These are phyloP conservation scores for Epinephelus moara DNA, from an alignment of 2,113 vertebrate species.

Conservation along the genomic window DNA sequence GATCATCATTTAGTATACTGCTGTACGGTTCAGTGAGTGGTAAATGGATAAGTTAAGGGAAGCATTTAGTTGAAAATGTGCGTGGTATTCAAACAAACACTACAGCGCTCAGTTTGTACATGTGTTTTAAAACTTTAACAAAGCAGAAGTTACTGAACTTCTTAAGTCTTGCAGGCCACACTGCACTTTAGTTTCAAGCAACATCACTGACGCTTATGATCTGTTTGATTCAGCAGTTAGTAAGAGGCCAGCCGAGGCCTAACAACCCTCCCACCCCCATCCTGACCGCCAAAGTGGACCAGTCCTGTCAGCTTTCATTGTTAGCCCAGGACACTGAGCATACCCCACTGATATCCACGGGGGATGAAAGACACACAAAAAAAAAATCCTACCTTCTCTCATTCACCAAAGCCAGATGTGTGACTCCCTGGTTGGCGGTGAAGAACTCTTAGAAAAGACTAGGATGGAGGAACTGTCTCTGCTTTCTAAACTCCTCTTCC, in stretches of 20 bases:
- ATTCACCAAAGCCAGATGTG: constrained; percentile 66
- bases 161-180: not conserved
- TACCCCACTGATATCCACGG: constrained; percentile 35
- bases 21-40: not conserved
- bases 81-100: not conserved
- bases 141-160: not conserved
- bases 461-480: not conserved
- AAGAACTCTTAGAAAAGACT: not conserved
- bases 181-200: not conserved
- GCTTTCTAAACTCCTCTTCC: constrained; percentile 4
- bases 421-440: not conserved
- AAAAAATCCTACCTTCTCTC: constrained; percentile 83
- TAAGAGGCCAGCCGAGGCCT: constrained; percentile 27
- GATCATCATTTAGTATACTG: not conserved
- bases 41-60: not conserved
- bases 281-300: constrained; percentile 60
- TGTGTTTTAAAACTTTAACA: not conserved
- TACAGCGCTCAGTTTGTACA: not conserved
- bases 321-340: constrained; percentile 61
- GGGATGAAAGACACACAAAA: constrained; percentile 25
- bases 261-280: constrained; percentile 33
- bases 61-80: not conserved
- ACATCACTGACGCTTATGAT: not conserved
- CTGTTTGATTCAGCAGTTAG: constrained; percentile 31
- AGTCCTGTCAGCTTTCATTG: constrained; percentile 76